Evolutionary conservation across 2,888 invertebrate genomes (phyloP).

Genomic region (Ctenicera cuprea): DNA sequence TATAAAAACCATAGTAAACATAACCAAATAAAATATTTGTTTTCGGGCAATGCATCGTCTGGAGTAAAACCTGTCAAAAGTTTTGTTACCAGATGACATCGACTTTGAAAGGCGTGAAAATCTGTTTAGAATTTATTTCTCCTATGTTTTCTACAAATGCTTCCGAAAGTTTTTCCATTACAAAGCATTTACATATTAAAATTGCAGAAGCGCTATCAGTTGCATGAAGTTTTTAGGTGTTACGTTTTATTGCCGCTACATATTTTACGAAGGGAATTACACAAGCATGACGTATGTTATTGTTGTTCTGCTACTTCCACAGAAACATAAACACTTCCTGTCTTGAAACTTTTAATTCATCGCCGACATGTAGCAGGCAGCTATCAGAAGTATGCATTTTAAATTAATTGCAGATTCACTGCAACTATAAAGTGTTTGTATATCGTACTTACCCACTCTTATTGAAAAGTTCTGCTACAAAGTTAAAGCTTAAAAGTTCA

Average conservation of each 20-base stretch:
- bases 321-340: constrained; percentile 7
- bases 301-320: constrained; percentile 7
- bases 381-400: constrained; percentile 15
- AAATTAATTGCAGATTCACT: no score
- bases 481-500: no score
- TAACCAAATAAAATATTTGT: constrained; percentile 6
- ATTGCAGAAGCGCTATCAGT: constrained; percentile 38
- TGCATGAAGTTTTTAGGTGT: constrained; percentile 27
- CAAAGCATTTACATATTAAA: constrained; percentile 49
- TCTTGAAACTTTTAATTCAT: constrained; percentile 9
- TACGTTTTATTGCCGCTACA: constrained; percentile 32
- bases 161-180: constrained; percentile 47
- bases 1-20: not conserved
- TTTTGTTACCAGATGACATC: constrained; percentile 40
- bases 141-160: constrained; percentile 39
- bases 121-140: constrained; percentile 44
- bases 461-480: no score
- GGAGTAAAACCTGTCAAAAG: constrained; percentile 33
- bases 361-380: not conserved
- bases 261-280: constrained; percentile 19
- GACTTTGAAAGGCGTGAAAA: constrained; percentile 42
- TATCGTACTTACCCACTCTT: no score
- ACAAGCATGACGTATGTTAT: constrained; percentile 1
- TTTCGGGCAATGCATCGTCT: constrained; percentile 13
- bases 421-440: no score